Evolutionary conservation across 2,797 vertebrate species (phyloP).

Genomic region (Alosa sapidissima): DNA sequence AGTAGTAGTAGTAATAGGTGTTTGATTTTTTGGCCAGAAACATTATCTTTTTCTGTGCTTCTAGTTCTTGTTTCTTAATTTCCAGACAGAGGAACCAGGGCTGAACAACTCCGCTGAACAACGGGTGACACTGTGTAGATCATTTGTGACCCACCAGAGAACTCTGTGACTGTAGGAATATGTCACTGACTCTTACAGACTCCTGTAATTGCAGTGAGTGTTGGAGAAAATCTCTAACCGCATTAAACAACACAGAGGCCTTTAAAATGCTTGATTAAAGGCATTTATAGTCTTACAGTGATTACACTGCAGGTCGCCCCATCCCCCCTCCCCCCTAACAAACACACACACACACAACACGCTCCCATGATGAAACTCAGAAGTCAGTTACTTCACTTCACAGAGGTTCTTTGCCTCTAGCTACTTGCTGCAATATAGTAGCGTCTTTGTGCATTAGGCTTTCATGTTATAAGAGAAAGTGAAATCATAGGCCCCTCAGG

Average conservation of each 20-base stretch:
- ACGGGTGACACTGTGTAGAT: background rate
- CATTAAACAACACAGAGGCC: background rate
- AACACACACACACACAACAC: background rate
- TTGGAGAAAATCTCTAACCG: background rate
- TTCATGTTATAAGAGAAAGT: background rate
- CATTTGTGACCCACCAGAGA: conserved; percentile 1
- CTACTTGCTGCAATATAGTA: background rate
- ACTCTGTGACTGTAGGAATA: background rate
- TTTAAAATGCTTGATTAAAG: background rate
- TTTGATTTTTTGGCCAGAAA: too few relatives aligned
- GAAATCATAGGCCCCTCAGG: background rate
- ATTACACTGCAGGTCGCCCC: background rate
- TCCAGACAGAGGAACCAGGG: background rate
- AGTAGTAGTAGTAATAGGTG: too few relatives aligned
- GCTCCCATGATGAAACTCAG: background rate
- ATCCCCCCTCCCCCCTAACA: background rate
- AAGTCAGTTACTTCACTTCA: background rate
- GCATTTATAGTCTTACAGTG: background rate
- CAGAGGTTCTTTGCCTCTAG: background rate
- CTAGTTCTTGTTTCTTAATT: background rate
- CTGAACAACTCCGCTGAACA: background rate
- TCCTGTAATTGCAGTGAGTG: background rate
- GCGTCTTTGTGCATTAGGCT: background rate
- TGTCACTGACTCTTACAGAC: background rate
- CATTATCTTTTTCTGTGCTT: too few relatives aligned